Conservation (phyloP, 2,888 invertebrate genomes). For the Coleophora deauratella region DNA sequence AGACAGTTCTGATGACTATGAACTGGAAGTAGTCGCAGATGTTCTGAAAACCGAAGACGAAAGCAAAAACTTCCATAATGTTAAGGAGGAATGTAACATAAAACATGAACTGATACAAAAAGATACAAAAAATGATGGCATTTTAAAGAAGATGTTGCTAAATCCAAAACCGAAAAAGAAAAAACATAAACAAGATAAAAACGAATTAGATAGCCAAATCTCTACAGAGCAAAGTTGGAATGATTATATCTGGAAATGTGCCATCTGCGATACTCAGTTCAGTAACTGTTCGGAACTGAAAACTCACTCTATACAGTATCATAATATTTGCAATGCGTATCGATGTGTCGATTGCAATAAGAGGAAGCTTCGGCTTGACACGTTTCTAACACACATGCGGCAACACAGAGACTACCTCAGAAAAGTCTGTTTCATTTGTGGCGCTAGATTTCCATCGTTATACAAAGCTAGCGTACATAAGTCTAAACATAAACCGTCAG, state of each 20-base stretch:
- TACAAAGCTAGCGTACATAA: conserved; percentile 26
- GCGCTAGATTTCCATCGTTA: conserved; percentile 26
- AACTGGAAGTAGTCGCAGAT: too few species aligned
- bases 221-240: conserved; percentile 26
- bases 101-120: neutral
- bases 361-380: conserved; percentile 35
- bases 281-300: conserved; percentile 49
- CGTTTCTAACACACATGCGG: conserved; percentile 66
- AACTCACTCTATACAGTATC: conserved; percentile 73
- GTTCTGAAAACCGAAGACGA: too few species aligned
- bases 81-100: neutral
- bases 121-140: neutral
- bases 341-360: conserved; percentile 76
- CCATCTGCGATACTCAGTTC: conserved; percentile 43
- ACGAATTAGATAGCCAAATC: neutral
- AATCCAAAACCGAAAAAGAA: neutral
- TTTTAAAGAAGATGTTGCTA: neutral
- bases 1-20: too few species aligned
- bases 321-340: conserved; percentile 75
- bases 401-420: conserved; percentile 75
- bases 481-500: conserved; percentile 23
- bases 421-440: conserved; percentile 50
- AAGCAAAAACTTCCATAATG: neutral
- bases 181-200: neutral
- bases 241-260: conserved; percentile 47